These are phyloP conservation scores for Elephantulus edwardii DNA, from an alignment of 2,113 vertebrate species.

Conservation along the genomic window DNA sequence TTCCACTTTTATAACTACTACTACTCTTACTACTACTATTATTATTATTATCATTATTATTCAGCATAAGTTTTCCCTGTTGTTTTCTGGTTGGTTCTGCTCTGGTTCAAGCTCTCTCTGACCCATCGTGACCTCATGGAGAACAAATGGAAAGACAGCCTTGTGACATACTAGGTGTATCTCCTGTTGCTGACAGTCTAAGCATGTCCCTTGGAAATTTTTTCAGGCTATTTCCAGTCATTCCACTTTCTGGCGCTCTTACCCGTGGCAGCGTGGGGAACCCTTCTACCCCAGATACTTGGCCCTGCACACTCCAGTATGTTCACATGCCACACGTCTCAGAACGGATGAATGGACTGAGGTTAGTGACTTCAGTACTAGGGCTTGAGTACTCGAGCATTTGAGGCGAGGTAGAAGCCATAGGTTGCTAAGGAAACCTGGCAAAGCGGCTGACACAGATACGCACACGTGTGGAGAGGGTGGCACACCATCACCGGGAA, in stretches of 20 bases:
- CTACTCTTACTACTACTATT: background rate
- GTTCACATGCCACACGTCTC: background rate
- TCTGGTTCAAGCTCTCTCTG: background rate
- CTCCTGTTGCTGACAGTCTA: background rate
- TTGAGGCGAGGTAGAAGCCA: background rate
- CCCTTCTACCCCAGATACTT: background rate
- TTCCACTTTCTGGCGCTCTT: background rate
- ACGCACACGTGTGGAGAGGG: background rate
- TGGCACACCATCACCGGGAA: background rate
- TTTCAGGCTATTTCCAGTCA: constrained; percentile 8
- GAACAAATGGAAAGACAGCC: background rate
- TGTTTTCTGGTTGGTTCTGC: background rate
- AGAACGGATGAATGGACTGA: background rate
- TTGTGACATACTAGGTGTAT: background rate
- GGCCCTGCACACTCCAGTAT: background rate
- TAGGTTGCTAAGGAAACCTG: background rate
- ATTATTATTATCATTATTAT: background rate
- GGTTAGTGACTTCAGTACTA: background rate
- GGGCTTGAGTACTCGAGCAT: background rate
- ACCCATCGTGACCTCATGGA: background rate
- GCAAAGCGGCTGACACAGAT: background rate
- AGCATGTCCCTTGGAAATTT: background rate
- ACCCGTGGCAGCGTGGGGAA: background rate
- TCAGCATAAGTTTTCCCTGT: background rate
- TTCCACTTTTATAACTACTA: background rate